A percentile compares a stretch with the other conserved stretches of the same genome.
Evolutionary conservation across 2,113 vertebrate species (phyloP).

Genomic region (Oryzias woworae): DNA sequence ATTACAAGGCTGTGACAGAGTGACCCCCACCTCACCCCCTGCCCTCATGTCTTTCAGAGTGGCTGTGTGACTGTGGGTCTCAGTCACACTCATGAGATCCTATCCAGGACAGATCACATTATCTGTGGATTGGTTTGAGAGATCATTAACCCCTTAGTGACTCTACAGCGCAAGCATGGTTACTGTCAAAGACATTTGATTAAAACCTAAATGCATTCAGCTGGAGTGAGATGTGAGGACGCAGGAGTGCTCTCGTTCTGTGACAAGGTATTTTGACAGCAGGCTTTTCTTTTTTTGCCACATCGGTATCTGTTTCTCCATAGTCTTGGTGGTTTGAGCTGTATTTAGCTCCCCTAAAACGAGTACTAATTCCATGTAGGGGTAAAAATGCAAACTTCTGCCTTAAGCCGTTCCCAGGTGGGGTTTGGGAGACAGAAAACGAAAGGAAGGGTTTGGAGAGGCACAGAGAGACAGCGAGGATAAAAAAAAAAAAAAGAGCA

Average conservation of each 20-base stretch:
- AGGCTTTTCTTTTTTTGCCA: constrained; percentile 27
- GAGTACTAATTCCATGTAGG: constrained; percentile 70
- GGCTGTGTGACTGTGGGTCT: constrained; percentile 65
- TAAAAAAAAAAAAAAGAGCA: constrained; percentile 63
- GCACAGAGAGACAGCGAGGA: constrained; percentile 53
- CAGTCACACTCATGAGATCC: constrained; percentile 45
- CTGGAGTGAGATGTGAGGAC: neutral
- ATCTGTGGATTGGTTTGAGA: constrained; percentile 39
- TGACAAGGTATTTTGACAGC: constrained; percentile 45
- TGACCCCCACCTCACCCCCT: constrained; percentile 29
- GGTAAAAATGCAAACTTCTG: constrained; percentile 64
- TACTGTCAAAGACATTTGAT: constrained; percentile 10
- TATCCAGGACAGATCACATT: constrained; percentile 54
- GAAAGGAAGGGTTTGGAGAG: constrained; percentile 57
- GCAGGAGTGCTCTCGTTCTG: constrained; percentile 22
- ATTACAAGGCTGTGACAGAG: constrained; percentile 71
- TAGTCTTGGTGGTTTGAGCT: constrained; percentile 47
- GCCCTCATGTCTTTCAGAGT: constrained; percentile 51
- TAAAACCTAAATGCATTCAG: constrained; percentile 18
- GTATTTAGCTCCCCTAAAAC: constrained; percentile 57
- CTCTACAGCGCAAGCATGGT: neutral
- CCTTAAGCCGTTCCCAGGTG: constrained; percentile 66
- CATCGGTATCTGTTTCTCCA: constrained; percentile 45
- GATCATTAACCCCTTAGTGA: constrained; percentile 46
- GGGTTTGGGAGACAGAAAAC: constrained; percentile 41